Conservation (phyloP, 2,113 vertebrate species). For the Dasyornis broadbenti region DNA sequence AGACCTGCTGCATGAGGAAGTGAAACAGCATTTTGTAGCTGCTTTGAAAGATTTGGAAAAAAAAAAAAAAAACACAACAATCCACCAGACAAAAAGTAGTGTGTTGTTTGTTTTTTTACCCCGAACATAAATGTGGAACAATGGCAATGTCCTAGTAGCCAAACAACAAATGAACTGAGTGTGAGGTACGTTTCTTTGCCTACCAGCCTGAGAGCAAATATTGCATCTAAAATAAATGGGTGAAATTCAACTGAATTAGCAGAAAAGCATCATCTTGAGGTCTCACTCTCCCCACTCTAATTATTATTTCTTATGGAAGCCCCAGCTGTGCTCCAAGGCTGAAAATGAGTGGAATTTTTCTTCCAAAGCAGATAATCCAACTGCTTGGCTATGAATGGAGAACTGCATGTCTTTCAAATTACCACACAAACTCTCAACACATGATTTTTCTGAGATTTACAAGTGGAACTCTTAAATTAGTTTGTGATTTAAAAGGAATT, state of each 20-base stretch:
- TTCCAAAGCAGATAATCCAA: slow-evolving; percentile 10
- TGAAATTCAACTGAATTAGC: not conserved
- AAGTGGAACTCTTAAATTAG: not conserved
- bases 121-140: not conserved
- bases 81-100: not conserved
- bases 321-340: not conserved
- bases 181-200: not conserved
- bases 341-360: slow-evolving; percentile 16
- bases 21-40: not conserved
- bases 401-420: not conserved
- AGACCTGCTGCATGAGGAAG: not conserved
- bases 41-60: not conserved
- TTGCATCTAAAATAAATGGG: not conserved
- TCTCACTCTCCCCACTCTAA: not conserved
- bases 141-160: not conserved
- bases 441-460: not conserved
- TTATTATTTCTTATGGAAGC: slow-evolving; percentile 9
- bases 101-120: not conserved
- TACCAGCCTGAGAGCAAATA: not conserved
- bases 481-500: slow-evolving; percentile 10
- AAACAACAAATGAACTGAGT: not conserved
- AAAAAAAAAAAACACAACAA: not conserved
- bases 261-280: not conserved
- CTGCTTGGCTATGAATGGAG: not conserved
- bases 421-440: not conserved